phyloP scores from a whole-genome alignment of 2,113 vertebrate genomes.

The Trichomycterus rosablanca region DNA sequence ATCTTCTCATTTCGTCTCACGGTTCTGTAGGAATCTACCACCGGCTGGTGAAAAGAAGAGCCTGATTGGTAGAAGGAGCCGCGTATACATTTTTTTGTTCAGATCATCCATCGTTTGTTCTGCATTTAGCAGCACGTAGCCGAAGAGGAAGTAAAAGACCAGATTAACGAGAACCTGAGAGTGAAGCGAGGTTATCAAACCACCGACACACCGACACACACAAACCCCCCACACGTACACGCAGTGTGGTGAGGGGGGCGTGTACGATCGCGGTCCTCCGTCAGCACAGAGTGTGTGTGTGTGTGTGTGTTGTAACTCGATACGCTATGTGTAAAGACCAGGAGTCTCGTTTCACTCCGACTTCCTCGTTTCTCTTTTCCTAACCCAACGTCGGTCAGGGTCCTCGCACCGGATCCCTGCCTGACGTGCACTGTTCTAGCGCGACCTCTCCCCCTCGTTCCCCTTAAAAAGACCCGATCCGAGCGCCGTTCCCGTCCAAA shows the following conservation, averaged over 20 bases:
- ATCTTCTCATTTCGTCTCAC: no score
- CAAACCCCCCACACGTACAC: not conserved
- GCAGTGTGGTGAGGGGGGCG: not conserved
- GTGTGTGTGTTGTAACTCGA: slow-evolving; percentile 12
- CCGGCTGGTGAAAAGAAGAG: no score
- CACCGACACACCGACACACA: not conserved
- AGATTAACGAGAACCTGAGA: not conserved
- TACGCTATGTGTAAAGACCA: slow-evolving; percentile 3
- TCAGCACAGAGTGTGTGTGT: not conserved
- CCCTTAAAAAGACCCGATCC: not conserved
- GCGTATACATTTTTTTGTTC: no score
- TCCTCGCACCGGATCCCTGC: not conserved
- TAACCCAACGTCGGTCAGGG: no score
- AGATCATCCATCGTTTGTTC: no score
- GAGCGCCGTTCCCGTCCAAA: slow-evolving; percentile 9
- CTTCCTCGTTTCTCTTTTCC: not conserved
- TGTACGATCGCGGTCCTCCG: not conserved
- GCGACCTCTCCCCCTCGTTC: not conserved
- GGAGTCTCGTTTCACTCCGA: not conserved
- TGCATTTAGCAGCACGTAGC: no score
- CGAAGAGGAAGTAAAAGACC: not conserved
- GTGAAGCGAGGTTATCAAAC: not conserved
- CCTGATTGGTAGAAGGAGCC: no score
- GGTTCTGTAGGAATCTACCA: no score
- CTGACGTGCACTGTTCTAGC: no score